Percentiles rank a stretch among this genome's conserved stretches.
Conservation (phyloP, 1,140 invertebrate species). For the Portunus trituberculatus region DNA sequence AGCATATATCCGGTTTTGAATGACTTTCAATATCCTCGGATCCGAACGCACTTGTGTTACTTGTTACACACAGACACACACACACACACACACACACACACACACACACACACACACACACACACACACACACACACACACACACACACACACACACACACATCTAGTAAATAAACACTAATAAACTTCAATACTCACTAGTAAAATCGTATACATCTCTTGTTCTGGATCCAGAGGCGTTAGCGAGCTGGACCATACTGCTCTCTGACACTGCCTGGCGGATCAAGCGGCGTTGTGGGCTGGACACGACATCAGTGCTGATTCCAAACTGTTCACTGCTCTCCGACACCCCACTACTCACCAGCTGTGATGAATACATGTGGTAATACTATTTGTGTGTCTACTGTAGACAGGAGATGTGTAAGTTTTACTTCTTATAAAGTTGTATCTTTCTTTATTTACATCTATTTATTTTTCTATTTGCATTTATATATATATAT, state of each 20-base stretch:
- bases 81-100: constrained; percentile 43
- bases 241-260: constrained; percentile 37
- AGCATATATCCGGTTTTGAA: no score
- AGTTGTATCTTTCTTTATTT: no score
- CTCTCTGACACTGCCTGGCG: constrained; percentile 46
- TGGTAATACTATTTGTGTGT: background rate
- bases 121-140: no score
- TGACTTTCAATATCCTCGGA: background rate
- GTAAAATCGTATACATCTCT: constrained; percentile 59
- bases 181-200: background rate
- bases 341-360: background rate
- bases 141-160: no score
- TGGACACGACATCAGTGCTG: no score
- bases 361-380: background rate
- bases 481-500: background rate
- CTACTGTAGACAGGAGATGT: no score
- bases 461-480: no score
- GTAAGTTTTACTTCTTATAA: no score
- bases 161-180: no score
- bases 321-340: background rate
- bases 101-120: constrained; percentile 34
- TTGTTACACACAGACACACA: constrained; percentile 12
- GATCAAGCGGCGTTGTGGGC: background rate
- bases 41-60: no score
- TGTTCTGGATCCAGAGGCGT: constrained; percentile 61